phyloP scores from a whole-genome alignment of 2,888 invertebrate genomes.

The Spisula subtruncata region DNA sequence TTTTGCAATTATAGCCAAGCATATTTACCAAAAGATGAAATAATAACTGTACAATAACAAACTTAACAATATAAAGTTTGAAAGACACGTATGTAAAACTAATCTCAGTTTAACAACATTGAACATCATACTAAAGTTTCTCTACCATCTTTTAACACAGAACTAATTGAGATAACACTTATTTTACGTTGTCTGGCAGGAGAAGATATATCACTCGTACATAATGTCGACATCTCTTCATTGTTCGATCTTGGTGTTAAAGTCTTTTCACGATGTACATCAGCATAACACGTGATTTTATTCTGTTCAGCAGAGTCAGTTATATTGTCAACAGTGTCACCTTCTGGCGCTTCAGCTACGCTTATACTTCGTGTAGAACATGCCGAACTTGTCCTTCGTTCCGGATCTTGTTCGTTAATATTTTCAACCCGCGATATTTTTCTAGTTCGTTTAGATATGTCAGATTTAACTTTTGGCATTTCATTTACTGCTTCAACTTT shows the following conservation, averaged over 20 bases:
- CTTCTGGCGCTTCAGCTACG: conserved; percentile 40
- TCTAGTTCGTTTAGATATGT: not conserved
- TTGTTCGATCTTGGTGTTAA: conserved; percentile 69
- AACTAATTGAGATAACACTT: conserved; percentile 68
- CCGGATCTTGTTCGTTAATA: not conserved
- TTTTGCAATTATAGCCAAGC: no score
- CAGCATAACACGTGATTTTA: conserved; percentile 82
- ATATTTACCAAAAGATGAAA: no score
- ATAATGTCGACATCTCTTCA: conserved; percentile 46
- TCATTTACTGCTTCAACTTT: not conserved
- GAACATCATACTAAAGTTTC: conserved; percentile 59
- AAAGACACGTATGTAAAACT: not conserved
- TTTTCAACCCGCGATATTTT: not conserved
- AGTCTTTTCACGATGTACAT: conserved; percentile 83
- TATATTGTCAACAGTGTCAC: conserved; percentile 50
- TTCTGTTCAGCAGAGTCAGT: conserved; percentile 74
- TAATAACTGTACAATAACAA: not conserved
- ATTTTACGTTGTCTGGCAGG: conserved; percentile 63
- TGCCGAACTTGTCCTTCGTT: not conserved
- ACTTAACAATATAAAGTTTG: not conserved
- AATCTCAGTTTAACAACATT: not conserved
- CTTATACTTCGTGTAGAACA: conserved; percentile 33
- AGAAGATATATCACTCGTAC: conserved; percentile 20
- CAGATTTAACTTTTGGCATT: not conserved
- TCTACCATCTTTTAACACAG: conserved; percentile 57